These are phyloP conservation scores for Catocala nupta DNA, from an alignment of 2,888 invertebrate genomes.

Conservation along the genomic window DNA sequence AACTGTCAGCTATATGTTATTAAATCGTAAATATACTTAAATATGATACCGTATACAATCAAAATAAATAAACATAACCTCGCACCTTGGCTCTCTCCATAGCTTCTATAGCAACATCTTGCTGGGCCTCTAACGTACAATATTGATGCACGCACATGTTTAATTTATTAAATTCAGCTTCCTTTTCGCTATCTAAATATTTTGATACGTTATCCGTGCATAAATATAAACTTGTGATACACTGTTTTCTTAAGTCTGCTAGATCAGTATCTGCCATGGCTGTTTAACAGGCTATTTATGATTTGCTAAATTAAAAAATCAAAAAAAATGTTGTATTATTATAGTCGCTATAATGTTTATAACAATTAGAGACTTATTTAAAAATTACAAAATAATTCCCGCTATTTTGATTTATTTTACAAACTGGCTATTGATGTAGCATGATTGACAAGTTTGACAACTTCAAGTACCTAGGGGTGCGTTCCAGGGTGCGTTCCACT, in stretches of 20 bases:
- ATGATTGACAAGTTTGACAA: too few relatives aligned
- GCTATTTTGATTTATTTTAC: neutral
- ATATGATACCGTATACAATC: neutral
- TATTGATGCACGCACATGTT: constrained; percentile 70
- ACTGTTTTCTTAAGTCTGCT: constrained; percentile 72
- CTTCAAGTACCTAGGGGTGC: too few relatives aligned
- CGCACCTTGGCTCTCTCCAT: constrained; percentile 70
- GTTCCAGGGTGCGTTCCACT: too few relatives aligned
- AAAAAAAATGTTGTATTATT: too few relatives aligned
- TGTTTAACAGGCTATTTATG: neutral
- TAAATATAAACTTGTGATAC: constrained; percentile 73
- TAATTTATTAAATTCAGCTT: constrained; percentile 67
- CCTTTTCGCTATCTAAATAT: constrained; percentile 74
- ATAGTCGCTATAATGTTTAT: too few relatives aligned
- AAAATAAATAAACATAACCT: constrained; percentile 17
- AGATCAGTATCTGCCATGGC: constrained; percentile 68
- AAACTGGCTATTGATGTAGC: too few relatives aligned
- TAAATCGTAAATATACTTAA: neutral
- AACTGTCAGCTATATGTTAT: too few relatives aligned
- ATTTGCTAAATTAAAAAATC: too few relatives aligned
- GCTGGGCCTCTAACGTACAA: constrained; percentile 71
- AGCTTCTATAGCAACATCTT: constrained; percentile 72
- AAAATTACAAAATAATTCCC: constrained; percentile 2
- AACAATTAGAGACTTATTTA: too few relatives aligned
- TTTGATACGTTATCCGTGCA: constrained; percentile 77